Evolutionary conservation across 2,113 vertebrate genomes (phyloP).

Genomic region (Nansenia antarctica): DNA sequence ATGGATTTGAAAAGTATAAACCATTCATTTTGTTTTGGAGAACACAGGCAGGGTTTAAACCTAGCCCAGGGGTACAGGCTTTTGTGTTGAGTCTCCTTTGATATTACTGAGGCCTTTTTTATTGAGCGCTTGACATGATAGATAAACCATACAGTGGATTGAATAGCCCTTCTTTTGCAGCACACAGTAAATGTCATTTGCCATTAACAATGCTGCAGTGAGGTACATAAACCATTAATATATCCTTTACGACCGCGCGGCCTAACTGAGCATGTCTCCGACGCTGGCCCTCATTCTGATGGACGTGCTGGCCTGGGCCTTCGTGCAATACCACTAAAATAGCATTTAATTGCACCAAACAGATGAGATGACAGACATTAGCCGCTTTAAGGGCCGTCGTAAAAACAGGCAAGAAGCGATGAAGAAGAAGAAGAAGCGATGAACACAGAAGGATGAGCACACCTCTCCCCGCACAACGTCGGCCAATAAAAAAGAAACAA

Average conservation of each 20-base stretch:
- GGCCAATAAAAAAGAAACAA: slow-evolving; percentile 41
- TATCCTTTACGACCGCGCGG: slow-evolving; percentile 69
- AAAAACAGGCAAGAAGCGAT: slow-evolving; percentile 58
- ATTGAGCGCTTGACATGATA: slow-evolving; percentile 77
- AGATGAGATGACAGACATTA: slow-evolving; percentile 74
- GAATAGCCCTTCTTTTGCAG: slow-evolving; percentile 70
- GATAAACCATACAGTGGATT: slow-evolving; percentile 75
- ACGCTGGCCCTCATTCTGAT: slow-evolving; percentile 53
- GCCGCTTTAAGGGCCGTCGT: slow-evolving; percentile 64
- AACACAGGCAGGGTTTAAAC: slow-evolving; percentile 70
- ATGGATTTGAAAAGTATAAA: slow-evolving; percentile 71
- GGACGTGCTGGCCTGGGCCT: slow-evolving; percentile 60
- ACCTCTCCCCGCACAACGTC: slow-evolving; percentile 49
- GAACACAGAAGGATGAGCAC: slow-evolving; percentile 34
- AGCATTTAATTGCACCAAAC: slow-evolving; percentile 73
- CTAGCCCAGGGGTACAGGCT: slow-evolving; percentile 68
- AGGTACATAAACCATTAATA: slow-evolving; percentile 78
- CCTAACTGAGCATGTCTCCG: slow-evolving; percentile 70
- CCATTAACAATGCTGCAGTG: slow-evolving; percentile 75
- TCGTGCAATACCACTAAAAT: slow-evolving; percentile 61
- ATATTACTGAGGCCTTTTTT: slow-evolving; percentile 73
- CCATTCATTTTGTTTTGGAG: slow-evolving; percentile 70
- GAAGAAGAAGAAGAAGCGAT: no score
- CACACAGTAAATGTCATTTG: slow-evolving; percentile 75
- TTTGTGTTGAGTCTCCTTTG: slow-evolving; percentile 72